Evolutionary conservation across 1,140 invertebrate species (phyloP).

Genomic region (Formica selysi): DNA sequence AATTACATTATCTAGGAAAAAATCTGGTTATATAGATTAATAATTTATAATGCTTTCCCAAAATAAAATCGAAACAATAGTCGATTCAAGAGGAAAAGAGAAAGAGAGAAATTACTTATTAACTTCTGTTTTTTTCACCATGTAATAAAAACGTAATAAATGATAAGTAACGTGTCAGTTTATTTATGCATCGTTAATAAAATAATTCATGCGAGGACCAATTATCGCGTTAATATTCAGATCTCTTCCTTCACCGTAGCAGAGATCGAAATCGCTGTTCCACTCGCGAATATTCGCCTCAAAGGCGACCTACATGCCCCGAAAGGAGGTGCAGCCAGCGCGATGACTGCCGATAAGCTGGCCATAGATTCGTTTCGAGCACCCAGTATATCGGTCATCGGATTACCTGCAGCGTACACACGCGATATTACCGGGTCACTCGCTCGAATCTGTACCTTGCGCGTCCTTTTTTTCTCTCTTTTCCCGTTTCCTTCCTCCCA

Average conservation of each 20-base stretch:
- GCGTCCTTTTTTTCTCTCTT: slow-evolving; percentile 28
- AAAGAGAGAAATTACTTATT: not conserved
- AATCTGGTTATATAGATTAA: not conserved
- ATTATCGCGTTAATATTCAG: not conserved
- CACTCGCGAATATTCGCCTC: not conserved
- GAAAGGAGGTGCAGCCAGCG: not conserved
- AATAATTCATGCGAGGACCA: not conserved
- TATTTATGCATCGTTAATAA: not conserved
- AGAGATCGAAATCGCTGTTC: not conserved
- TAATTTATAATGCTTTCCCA: not conserved
- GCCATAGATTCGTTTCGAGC: slow-evolving; percentile 36
- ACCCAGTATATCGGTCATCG: slow-evolving; percentile 76
- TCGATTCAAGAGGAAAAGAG: not conserved
- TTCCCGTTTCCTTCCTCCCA: slow-evolving; percentile 64
- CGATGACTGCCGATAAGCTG: slow-evolving; percentile 3
- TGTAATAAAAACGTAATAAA: slow-evolving; percentile 1
- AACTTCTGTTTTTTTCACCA: not conserved
- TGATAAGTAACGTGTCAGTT: not conserved
- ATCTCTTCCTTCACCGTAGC: not conserved
- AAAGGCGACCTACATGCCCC: slow-evolving; percentile 17
- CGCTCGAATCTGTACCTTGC: slow-evolving; percentile 68
- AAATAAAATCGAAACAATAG: not conserved
- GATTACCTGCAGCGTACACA: slow-evolving; percentile 69
- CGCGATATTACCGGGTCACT: slow-evolving; percentile 67
- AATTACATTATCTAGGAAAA: too few relatives aligned